Evolutionary conservation across 92 coral and sea anemone genomes (phyloP), one percentile per base, ranked within the genome.

Genomic region (Parazoanthus swiftii): DNA sequence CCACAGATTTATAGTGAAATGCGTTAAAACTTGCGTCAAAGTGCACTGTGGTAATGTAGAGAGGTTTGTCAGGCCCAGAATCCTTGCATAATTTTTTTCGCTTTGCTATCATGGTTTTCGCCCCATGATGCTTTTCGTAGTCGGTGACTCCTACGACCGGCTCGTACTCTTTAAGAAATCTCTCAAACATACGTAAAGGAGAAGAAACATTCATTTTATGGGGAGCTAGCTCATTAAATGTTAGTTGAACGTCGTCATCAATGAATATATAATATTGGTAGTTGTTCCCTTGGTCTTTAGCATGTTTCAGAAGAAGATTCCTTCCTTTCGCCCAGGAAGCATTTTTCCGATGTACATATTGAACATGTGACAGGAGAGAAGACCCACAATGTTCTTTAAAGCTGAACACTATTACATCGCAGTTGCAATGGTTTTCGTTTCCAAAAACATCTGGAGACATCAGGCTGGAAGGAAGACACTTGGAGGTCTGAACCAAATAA

Each of bases 1-100:
- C 72, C 14, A 89, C 56, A 1, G 90, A 86, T 35, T 91, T 80
- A 4, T 79, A 71, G 43, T 91, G 94, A 51, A 91, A 80, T 5
- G 94, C 94, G 37, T 88, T 91, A 23, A 88, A 72, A 36, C 80
- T 85, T 18, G 93, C 91, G 42, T 91, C 93, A 59, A 84, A 91
- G 50, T 91, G 91, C 39, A 90, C 84, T 4, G 86, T 58, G 37
- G 92, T 89, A 13, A 90, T 58, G 46, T 78, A 73, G 1, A 29
- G 13, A 1, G 86, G 80, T 35, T 74, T 74, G 21, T 74, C 77
- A 4, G 77, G 46, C 3, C 77, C 77, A 3, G 77, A 74, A 14
- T 33, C 77, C 77, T 74, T 74, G 8, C 77, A 74, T n/a, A 74
- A 23, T 37, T 21, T 21, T 35, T 36, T 74, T 8, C 77, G 77